Base-by-base conservation (phyloP, 2,113 vertebrate genomes). In the Galeopterus variegatus region DNA sequence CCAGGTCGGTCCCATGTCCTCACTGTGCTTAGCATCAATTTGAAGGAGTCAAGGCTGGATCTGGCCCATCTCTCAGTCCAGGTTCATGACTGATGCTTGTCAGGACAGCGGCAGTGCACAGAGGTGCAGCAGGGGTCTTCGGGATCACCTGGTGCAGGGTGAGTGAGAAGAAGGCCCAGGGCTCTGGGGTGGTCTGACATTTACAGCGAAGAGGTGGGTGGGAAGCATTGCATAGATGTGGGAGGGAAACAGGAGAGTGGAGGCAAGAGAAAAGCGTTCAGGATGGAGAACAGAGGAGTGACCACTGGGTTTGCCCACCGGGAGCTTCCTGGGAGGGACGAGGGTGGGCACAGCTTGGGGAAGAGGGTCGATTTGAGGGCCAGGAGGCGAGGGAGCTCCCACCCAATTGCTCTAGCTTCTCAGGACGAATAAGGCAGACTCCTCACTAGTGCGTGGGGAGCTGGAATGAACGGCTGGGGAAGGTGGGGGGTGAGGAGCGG, bases 301-400 rank as follows among this genome's bases (percentile, higher is more conserved):
- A 54, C 58, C 54, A 2, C 9, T 5, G 76, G n/a, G 45, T 41
- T 33, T n/a, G 21, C 58, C 26, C 41, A 7, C 4, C 3, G 69
- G 41, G 41, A 41, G 12, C 28, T 17, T 19, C 13, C 17, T 31
- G 33, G 31, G 52, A 60, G 56, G 81, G 58, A 41, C 7, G 54
- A 3, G 15, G 2, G 50, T 50, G 31, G 62, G 48, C 36, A 1
- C 31, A 5, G 9, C 14, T 0, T 0, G 0, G 36, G 18, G 41
- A 41, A 54, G 7, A 0, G 19, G 21, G 36, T 52, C 5, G 23
- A 6, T 28, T 5, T 45, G 52, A 33, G 33, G 60, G n/a, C 19
- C 26, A 5, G 33, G n/a, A 50, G 52, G 4, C 6, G 1, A 48
- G 5, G 7, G 21, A 3, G 3, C 17, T 0, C 23, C 18, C 5